Conservation (phyloP, 2,797 vertebrate species). For the Notolabrus celidotus region DNA sequence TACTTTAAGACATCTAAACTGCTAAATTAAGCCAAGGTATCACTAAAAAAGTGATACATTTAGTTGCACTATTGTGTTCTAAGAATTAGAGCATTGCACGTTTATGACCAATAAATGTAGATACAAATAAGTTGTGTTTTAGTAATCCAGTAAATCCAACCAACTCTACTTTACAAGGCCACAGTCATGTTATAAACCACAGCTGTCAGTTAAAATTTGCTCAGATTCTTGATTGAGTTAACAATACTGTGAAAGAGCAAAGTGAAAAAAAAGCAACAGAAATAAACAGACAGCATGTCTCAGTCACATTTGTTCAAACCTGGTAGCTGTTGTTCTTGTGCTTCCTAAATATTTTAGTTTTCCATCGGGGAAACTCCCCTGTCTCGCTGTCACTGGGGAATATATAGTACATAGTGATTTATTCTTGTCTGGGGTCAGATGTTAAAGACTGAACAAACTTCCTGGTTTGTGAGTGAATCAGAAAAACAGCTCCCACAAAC, state of each 20-base stretch:
- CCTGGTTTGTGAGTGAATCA: constrained; percentile 64
- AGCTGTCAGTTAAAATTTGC: background rate
- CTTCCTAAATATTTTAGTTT: constrained; percentile 65
- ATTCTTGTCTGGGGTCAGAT: constrained; percentile 71
- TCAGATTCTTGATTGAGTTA: background rate
- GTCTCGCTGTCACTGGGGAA: constrained; percentile 59
- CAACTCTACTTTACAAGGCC: background rate
- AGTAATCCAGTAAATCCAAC: background rate
- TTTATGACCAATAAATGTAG: background rate
- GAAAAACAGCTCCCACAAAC: constrained; percentile 29
- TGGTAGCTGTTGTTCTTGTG: constrained; percentile 56
- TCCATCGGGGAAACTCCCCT: constrained; percentile 70
- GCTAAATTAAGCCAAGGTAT: background rate
- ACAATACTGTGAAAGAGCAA: background rate
- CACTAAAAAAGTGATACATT: no score
- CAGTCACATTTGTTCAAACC: constrained; percentile 26
- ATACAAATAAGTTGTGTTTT: background rate
- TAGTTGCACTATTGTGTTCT: no score
- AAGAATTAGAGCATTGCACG: background rate
- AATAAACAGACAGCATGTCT: background rate
- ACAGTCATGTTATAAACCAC: background rate
- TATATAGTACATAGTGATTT: constrained; percentile 64
- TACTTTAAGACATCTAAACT: background rate
- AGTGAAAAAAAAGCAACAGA: background rate
- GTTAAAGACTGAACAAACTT: constrained; percentile 73